Evolutionary conservation across 1,140 invertebrate genomes (phyloP).

Genomic region (Tribolium madens): DNA sequence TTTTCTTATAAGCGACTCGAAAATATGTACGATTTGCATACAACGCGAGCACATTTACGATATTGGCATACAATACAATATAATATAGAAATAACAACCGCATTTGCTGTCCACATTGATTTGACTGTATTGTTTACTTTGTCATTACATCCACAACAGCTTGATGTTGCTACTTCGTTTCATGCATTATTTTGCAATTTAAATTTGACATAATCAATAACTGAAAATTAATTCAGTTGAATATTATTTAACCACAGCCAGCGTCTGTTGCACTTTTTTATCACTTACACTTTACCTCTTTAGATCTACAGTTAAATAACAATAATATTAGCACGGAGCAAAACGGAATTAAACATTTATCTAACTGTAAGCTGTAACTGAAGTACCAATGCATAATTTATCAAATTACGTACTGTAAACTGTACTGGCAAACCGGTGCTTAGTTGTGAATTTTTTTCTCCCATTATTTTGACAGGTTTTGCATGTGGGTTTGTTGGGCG

Average conservation of each 20-base stretch:
- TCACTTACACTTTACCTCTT: no score
- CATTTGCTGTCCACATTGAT: slow-evolving; percentile 43
- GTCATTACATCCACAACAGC: slow-evolving; percentile 41
- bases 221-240: slow-evolving; percentile 15
- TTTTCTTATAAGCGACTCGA: neutral
- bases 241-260: neutral
- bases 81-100: slow-evolving; percentile 39
- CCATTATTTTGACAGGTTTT: no score
- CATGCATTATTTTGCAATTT: slow-evolving; percentile 27
- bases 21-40: slow-evolving; percentile 38
- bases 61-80: slow-evolving; percentile 36
- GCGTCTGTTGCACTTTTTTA: no score
- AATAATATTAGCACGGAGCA: no score
- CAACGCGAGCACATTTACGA: slow-evolving; percentile 39
- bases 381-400: no score
- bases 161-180: slow-evolving; percentile 25
- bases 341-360: no score
- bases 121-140: slow-evolving; percentile 41
- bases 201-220: slow-evolving; percentile 18
- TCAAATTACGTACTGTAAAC: no score
- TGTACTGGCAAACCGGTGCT: no score
- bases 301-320: no score
- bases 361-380: no score
- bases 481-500: no score
- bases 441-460: no score